phyloP scores from a whole-genome alignment of 2,888 invertebrate genomes.

The Trachelus troglodyta region DNA sequence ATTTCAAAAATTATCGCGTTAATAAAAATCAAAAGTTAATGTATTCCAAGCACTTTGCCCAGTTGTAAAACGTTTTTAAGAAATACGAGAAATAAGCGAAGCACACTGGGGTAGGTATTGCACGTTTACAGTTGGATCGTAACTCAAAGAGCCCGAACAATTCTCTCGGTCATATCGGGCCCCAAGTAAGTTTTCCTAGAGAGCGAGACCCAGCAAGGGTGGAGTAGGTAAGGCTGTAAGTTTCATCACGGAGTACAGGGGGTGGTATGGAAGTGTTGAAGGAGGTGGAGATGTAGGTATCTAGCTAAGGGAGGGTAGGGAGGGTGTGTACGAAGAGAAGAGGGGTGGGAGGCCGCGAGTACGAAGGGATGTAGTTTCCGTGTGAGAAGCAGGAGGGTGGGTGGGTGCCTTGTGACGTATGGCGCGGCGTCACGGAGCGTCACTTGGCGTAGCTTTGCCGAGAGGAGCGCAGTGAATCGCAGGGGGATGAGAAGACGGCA shows the following conservation, averaged over 20 bases:
- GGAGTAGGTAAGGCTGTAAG: neutral
- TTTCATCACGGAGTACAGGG: neutral
- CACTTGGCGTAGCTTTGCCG: conserved; percentile 42
- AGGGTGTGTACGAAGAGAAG: conserved; percentile 7
- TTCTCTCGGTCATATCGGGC: conserved; percentile 12
- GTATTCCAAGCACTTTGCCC: neutral
- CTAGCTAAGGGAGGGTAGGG: neutral
- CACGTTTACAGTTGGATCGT: conserved; percentile 18
- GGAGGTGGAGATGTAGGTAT: neutral
- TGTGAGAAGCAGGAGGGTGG: neutral
- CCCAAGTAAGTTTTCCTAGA: conserved; percentile 16
- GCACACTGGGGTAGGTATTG: neutral
- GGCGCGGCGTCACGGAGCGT: conserved; percentile 51
- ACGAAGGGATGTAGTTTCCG: neutral
- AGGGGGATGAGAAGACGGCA: conserved; percentile 14
- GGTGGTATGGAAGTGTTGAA: neutral
- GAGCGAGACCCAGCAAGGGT: conserved; percentile 20
- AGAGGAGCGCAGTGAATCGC: conserved; percentile 38
- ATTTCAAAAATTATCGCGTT: neutral
- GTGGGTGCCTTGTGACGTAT: conserved; percentile 54
- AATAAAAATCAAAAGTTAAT: neutral
- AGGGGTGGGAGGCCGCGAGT: neutral
- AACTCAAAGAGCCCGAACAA: conserved; percentile 31
- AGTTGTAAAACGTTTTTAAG: neutral
- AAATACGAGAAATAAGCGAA: neutral